Conservation (phyloP, 2,113 vertebrate species). For the Mirounga angustirostris region DNA sequence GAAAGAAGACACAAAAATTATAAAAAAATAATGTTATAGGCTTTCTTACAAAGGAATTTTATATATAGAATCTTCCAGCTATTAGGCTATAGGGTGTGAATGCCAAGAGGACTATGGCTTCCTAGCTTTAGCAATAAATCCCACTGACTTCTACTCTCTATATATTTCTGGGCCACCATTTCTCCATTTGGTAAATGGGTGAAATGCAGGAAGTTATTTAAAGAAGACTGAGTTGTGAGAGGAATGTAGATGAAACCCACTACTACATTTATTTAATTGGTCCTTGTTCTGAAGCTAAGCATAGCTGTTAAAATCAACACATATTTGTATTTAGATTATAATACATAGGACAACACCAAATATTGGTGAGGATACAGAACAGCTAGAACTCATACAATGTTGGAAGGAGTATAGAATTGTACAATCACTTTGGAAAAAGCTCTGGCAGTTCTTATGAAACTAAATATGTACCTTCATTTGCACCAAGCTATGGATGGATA, state of each 20-base stretch:
- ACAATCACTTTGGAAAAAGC: not conserved
- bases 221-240: not conserved
- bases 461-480: not conserved
- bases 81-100: not conserved
- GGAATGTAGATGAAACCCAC: not conserved
- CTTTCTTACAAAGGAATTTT: slow-evolving; percentile 31
- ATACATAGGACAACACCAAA: not conserved
- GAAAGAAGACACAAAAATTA: slow-evolving; percentile 23
- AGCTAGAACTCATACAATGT: not conserved
- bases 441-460: not conserved
- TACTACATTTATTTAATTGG: not conserved
- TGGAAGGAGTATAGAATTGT: not conserved
- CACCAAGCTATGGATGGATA: not conserved
- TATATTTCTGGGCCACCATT: not conserved
- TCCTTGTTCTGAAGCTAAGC: not conserved
- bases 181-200: not conserved
- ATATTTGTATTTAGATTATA: slow-evolving; percentile 5
- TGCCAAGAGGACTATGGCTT: not conserved
- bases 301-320: not conserved
- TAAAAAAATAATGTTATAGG: slow-evolving; percentile 9
- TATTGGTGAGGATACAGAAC: not conserved
- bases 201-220: not conserved
- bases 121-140: not conserved
- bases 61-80: not conserved
- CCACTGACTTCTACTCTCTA: not conserved